A percentile compares a stretch with the other conserved stretches of the same genome.
phyloP scores from a whole-genome alignment of 23 tunicate genomes.

The Ciona savignyi region DNA sequence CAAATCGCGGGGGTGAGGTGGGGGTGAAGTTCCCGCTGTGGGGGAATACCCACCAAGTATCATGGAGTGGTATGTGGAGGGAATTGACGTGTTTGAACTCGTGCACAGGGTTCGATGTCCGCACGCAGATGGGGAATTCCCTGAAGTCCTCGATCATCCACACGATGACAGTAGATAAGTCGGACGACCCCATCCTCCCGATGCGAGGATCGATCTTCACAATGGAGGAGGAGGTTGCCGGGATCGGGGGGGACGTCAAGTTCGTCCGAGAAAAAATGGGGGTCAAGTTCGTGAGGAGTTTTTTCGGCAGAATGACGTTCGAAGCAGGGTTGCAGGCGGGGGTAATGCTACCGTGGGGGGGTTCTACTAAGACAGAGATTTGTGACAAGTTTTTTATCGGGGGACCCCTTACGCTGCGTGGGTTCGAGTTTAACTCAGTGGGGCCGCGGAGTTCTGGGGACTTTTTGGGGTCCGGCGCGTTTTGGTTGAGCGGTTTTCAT shows the following conservation, averaged over 20 bases:
- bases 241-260: constrained; percentile 35
- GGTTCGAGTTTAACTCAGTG: constrained; percentile 61
- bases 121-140: constrained; percentile 64
- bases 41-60: constrained; percentile 47
- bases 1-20: constrained; percentile 29
- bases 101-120: constrained; percentile 29
- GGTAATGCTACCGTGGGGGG: constrained; percentile 14
- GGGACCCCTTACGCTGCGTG: constrained; percentile 79
- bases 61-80: constrained; percentile 63
- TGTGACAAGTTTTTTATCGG: constrained; percentile 78
- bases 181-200: constrained; percentile 58
- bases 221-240: constrained; percentile 68
- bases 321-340: constrained; percentile 44
- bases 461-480: constrained; percentile 57
- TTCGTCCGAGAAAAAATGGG: constrained; percentile 51
- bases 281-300: constrained; percentile 17
- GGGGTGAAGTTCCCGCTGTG: constrained; percentile 31
- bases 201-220: constrained; percentile 37
- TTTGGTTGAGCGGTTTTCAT: constrained; percentile 75
- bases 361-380: background rate
- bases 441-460: constrained; percentile 45
- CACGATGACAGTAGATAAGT: constrained; percentile 38
- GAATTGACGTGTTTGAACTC: constrained; percentile 23
- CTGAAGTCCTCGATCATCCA: constrained; percentile 70
- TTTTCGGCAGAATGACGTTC: constrained; percentile 40